Base-by-base conservation (phyloP, 2,113 vertebrate species). In the Heterocephalus glaber region DNA sequence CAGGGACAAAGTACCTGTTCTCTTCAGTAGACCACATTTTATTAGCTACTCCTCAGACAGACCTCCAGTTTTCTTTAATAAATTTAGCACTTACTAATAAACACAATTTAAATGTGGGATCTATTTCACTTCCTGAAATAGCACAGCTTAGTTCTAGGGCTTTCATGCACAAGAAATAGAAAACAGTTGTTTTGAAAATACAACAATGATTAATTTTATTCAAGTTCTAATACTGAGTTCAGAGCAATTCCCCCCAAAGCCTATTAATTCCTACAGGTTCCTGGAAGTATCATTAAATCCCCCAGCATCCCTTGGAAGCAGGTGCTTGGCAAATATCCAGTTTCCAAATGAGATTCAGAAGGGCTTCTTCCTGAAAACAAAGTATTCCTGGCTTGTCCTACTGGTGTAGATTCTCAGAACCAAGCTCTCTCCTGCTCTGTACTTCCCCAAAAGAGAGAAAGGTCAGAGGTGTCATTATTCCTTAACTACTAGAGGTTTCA, bases 271-370 rank as follows among this genome's bases (percentile, higher is more conserved):
- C 65, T 90, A 92, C 83, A 96, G 89, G 79, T 97, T 95, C 84
- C 94, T 95, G 2, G 26, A 74, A 90, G 38, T 86, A 94, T 93
- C 93, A 96, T 84, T 93, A 96, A 93, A 86, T 92, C 82, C 77
- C 72, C 38, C 89, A 94, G 86, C 80, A 96, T 85, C 89, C 52
- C 84, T 86, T 95, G 86, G 76, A 97, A 97, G 87, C 96, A 97
- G 92, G 86, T 96, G 93, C 80, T 94, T 93, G 96, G 96, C 92
- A 97, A 97, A 97, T 54, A 80, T 94, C 93, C 95, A 97, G 56
- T 81, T 84, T 95, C 54, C 92, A 96, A 96, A 92, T 90, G 86
- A 89, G 58, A 95, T 84, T 81, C 86, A 94, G 52, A 93, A 96
- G 65, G 54, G 86, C n/a, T 12, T 58, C 63, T 52, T 93, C 65